Conservation (phyloP, 35 echinoderm and acorn worm genomes). For the Lytechinus variegatus region DNA sequence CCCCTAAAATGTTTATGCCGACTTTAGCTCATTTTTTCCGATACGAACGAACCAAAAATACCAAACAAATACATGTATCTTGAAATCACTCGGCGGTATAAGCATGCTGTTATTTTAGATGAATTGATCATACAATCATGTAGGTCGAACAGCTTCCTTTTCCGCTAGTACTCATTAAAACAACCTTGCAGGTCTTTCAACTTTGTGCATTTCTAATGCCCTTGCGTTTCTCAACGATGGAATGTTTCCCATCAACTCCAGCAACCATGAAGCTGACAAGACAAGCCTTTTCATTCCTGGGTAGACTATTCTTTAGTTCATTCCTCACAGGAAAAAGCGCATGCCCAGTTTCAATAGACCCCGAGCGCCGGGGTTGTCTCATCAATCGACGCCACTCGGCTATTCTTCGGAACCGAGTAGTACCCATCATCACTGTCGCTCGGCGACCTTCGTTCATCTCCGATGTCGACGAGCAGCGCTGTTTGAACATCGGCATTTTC, state of each 20-base stretch:
- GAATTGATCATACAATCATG: no score
- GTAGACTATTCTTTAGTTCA: no score
- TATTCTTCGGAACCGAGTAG: constrained; percentile 21
- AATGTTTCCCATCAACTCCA: neutral
- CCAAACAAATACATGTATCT: no score
- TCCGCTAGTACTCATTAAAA: neutral
- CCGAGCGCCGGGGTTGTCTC: neutral
- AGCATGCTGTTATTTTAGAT: no score
- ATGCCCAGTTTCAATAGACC: neutral
- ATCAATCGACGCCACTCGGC: neutral
- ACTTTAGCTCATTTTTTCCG: no score
- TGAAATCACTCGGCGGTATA: no score
- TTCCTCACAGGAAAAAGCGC: neutral
- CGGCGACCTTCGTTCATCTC: neutral
- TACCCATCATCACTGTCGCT: neutral
- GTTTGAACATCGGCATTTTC: neutral
- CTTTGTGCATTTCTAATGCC: neutral
- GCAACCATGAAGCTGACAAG: neutral
- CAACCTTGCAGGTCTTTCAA: neutral
- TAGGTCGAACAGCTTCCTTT: neutral
- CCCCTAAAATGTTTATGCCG: no score
- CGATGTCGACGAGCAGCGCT: neutral
- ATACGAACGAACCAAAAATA: no score
- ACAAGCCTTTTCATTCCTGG: no score
- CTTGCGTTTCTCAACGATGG: neutral